phyloP scores from a whole-genome alignment of 2,888 invertebrate genomes.

The Diabrotica balteata region DNA sequence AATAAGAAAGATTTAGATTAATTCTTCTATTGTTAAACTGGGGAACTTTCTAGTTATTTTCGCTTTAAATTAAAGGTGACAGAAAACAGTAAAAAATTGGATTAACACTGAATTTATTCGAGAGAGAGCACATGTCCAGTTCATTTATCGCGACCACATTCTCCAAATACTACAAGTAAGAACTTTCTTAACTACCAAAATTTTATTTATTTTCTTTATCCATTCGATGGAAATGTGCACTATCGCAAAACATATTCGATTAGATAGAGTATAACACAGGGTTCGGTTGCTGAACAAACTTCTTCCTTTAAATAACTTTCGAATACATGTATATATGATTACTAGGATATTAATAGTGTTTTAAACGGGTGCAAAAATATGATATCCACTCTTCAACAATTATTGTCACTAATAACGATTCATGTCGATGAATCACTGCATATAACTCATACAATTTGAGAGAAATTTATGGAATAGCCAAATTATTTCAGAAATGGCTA shows the following conservation, averaged over 20 bases:
- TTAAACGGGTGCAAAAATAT: no score
- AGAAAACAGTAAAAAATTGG: constrained; percentile 4
- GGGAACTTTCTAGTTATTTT: not conserved
- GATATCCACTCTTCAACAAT: no score
- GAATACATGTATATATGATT: no score
- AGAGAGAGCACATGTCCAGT: constrained; percentile 4
- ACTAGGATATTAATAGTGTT: no score
- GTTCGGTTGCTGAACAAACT: not conserved
- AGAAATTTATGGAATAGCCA: no score
- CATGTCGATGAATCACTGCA: no score
- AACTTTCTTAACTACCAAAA: not conserved
- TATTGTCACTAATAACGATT: no score
- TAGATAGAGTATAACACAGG: not conserved
- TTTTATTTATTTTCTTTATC: not conserved
- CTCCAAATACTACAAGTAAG: no score
- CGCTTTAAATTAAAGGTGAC: not conserved
- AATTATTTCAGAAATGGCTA: no score
- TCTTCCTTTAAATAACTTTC: no score
- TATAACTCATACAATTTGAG: no score
- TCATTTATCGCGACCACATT: not conserved
- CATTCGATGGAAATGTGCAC: constrained; percentile 3
- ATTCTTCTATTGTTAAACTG: constrained; percentile 1
- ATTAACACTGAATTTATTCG: constrained; percentile 1
- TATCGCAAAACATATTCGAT: constrained; percentile 1
- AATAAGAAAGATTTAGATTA: constrained; percentile 1